Percentiles rank a stretch among this genome's conserved stretches.
These are phyloP conservation scores for Ispidina lecontei DNA, from an alignment of 2,797 vertebrate species.

Conservation along the genomic window DNA sequence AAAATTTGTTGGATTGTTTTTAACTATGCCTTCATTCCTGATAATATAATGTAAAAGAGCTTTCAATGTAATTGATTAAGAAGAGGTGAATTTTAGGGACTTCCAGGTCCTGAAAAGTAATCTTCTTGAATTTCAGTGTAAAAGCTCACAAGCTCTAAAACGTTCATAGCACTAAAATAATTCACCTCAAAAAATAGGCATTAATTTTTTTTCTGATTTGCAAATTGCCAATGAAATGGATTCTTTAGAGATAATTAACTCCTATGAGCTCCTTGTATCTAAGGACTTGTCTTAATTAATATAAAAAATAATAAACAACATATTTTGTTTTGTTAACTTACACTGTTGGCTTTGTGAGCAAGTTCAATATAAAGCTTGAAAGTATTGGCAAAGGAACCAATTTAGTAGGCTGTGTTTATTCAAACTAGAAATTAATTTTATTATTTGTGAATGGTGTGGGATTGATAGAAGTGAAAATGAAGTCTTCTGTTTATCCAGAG, in stretches of 20 bases:
- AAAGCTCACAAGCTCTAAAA: neutral
- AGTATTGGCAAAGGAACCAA: constrained; percentile 14
- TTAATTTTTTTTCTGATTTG: neutral
- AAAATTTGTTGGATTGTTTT: neutral
- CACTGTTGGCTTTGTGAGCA: neutral
- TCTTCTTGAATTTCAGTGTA: neutral
- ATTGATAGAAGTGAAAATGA: constrained; percentile 23
- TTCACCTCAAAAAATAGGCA: neutral
- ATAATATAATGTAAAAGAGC: neutral
- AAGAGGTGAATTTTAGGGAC: neutral
- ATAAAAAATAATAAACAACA: constrained; percentile 18
- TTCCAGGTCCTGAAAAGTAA: neutral
- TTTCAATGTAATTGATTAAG: neutral
- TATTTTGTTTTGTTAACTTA: constrained; percentile 40
- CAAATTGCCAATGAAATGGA: neutral
- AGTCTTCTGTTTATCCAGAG: constrained; percentile 48
- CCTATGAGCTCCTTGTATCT: constrained; percentile 10
- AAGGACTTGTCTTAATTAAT: constrained; percentile 20
- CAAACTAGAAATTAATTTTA: constrained; percentile 51
- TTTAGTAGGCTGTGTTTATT: constrained; percentile 48
- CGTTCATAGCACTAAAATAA: neutral
- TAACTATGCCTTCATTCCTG: neutral
- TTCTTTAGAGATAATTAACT: constrained; percentile 16
- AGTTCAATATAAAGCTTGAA: neutral
- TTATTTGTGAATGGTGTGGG: constrained; percentile 35